Conservation (phyloP, 2,797 vertebrate genomes). For the Harpagifer antarcticus region DNA sequence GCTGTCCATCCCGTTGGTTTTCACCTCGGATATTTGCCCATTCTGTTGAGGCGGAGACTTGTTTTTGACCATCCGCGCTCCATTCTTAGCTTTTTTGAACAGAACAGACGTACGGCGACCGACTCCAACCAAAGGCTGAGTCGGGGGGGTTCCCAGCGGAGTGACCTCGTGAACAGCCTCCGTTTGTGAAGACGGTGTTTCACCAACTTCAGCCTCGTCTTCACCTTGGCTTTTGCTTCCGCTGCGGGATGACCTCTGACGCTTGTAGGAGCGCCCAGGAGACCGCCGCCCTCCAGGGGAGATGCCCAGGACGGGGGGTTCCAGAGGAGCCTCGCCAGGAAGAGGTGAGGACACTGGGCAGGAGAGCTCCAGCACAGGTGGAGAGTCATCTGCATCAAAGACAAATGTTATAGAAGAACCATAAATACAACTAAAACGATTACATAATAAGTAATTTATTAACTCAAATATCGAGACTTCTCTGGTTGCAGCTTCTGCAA, state of each 20-base stretch:
- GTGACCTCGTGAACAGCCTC: constrained; percentile 86
- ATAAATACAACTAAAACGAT: neutral
- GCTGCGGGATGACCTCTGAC: constrained; percentile 82
- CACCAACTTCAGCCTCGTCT: constrained; percentile 83
- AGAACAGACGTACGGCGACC: constrained; percentile 92
- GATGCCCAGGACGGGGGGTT: constrained; percentile 91
- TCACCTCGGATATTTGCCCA: constrained; percentile 77
- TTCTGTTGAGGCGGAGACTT: constrained; percentile 85
- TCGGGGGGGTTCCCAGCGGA: constrained; percentile 72
- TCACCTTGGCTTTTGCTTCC: constrained; percentile 76
- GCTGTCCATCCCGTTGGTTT: constrained; percentile 67
- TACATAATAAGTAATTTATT: neutral
- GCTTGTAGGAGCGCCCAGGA: constrained; percentile 87
- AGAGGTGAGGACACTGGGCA: constrained; percentile 91
- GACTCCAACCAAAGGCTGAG: constrained; percentile 81
- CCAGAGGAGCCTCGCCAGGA: constrained; percentile 91
- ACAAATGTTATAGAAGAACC: neutral
- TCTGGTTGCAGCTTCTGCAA: constrained; percentile 1
- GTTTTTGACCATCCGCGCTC: constrained; percentile 85
- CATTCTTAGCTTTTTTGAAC: constrained; percentile 96
- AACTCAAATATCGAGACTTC: neutral
- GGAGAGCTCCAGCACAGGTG: constrained; percentile 93
- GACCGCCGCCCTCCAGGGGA: constrained; percentile 88
- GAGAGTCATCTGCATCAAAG: constrained; percentile 86
- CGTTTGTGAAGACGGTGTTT: constrained; percentile 75